A percentile compares a stretch with the other conserved stretches of the same genome.
Conservation (phyloP, 2,113 vertebrate genomes). For the Urocitellus parryii region DNA sequence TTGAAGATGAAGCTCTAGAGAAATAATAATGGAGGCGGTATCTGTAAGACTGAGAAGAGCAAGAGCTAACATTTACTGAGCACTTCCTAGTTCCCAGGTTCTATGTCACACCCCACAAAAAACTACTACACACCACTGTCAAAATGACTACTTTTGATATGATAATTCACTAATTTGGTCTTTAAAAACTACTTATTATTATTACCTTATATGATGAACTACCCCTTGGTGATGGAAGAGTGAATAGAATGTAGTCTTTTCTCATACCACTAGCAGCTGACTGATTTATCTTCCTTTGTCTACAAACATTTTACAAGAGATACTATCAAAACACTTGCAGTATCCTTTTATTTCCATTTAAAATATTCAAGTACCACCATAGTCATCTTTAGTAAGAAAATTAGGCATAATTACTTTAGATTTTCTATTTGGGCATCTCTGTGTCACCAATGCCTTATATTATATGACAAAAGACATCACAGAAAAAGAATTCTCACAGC, state of each 20-base stretch:
- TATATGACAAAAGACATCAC: not conserved
- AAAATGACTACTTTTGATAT: not conserved
- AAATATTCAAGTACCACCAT: not conserved
- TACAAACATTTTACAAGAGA: not conserved
- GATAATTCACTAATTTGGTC: not conserved
- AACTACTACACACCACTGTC: not conserved
- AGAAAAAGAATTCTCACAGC: not conserved
- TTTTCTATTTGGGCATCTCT: not conserved
- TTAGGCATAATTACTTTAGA: not conserved
- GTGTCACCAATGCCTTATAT: not conserved
- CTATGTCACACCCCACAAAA: not conserved
- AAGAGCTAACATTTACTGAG: not conserved
- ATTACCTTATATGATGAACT: not conserved
- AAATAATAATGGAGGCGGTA: not conserved
- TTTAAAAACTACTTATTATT: not conserved
- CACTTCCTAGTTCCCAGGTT: not conserved
- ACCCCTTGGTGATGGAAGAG: not conserved
- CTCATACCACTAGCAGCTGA: not conserved
- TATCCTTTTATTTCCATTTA: not conserved
- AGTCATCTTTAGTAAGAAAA: not conserved
- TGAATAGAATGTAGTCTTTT: not conserved
- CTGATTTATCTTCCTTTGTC: not conserved
- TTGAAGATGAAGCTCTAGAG: not conserved
- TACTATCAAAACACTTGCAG: not conserved
- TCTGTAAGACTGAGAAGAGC: not conserved